Conservation (phyloP, 2,797 vertebrate species). For the Trichosurus vulpecula region DNA sequence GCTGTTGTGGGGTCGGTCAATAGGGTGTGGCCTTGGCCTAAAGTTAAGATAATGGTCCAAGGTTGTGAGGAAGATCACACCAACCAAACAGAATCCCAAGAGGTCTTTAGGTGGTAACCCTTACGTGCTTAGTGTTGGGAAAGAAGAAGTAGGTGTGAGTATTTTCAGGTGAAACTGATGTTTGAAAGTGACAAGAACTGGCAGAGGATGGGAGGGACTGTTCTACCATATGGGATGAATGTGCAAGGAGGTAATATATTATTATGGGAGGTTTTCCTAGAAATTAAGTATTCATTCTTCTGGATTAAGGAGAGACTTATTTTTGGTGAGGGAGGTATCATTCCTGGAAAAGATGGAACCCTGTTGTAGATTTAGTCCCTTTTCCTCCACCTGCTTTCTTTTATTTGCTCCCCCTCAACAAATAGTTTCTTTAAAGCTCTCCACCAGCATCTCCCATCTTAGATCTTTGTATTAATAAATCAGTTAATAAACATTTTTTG, state of each 20-base stretch:
- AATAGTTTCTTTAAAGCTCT: background rate
- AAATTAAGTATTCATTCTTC: background rate
- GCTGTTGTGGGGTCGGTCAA: background rate
- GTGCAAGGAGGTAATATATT: background rate
- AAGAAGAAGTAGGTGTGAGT: background rate
- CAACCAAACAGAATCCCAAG: background rate
- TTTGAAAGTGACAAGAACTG: background rate
- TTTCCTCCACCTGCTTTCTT: background rate
- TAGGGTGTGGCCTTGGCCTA: background rate
- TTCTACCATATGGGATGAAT: background rate
- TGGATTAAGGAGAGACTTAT: background rate
- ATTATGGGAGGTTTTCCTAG: background rate
- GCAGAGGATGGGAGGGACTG: background rate
- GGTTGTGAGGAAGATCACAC: background rate
- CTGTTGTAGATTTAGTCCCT: background rate
- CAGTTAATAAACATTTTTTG: background rate
- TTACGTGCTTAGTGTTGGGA: background rate
- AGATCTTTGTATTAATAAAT: background rate
- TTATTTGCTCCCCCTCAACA: background rate
- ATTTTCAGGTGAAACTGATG: background rate
- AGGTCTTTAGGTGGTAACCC: background rate
- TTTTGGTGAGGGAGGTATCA: background rate
- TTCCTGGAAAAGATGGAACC: background rate
- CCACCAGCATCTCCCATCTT: background rate
- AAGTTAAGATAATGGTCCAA: background rate